Conservation (phyloP, 2,113 vertebrate genomes). For the Echinops telfairi region DNA sequence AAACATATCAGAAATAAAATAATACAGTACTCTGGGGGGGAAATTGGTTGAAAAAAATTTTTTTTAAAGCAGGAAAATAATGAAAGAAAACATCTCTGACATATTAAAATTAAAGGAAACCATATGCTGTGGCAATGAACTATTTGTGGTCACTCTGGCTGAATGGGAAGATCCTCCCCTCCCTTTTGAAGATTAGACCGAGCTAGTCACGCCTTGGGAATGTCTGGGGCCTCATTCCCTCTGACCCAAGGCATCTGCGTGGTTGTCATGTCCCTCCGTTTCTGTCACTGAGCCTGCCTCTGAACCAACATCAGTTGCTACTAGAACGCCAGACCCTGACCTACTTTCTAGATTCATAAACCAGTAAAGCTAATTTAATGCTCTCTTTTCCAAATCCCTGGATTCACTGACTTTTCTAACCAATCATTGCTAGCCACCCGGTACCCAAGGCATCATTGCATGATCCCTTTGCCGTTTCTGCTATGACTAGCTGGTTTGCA, state of each 20-base stretch:
- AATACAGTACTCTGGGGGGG: slow-evolving; percentile 63
- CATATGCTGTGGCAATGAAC: slow-evolving; percentile 40
- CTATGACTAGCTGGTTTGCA: not conserved
- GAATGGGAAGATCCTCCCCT: not conserved
- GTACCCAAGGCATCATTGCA: not conserved
- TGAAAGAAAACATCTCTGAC: slow-evolving; percentile 66
- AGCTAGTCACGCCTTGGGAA: not conserved
- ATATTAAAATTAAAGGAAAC: slow-evolving; percentile 74
- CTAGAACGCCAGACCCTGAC: slow-evolving; percentile 56
- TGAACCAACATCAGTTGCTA: slow-evolving; percentile 59
- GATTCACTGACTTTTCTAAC: slow-evolving; percentile 73
- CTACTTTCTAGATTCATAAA: slow-evolving; percentile 77
- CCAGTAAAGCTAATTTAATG: slow-evolving; percentile 65
- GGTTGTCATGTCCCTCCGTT: not conserved
- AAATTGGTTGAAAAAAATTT: not conserved
- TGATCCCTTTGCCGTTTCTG: not conserved
- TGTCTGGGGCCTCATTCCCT: not conserved
- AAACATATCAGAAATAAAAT: slow-evolving; percentile 70
- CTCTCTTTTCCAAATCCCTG: slow-evolving; percentile 66
- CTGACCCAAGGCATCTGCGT: not conserved
- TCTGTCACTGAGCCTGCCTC: not conserved
- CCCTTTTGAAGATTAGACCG: not conserved
- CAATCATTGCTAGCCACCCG: slow-evolving; percentile 52
- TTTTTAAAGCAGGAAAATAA: slow-evolving; percentile 69
- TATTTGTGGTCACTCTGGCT: slow-evolving; percentile 52